phyloP scores from a whole-genome alignment of 2,888 invertebrate genomes.

The Tethea ocularis region DNA sequence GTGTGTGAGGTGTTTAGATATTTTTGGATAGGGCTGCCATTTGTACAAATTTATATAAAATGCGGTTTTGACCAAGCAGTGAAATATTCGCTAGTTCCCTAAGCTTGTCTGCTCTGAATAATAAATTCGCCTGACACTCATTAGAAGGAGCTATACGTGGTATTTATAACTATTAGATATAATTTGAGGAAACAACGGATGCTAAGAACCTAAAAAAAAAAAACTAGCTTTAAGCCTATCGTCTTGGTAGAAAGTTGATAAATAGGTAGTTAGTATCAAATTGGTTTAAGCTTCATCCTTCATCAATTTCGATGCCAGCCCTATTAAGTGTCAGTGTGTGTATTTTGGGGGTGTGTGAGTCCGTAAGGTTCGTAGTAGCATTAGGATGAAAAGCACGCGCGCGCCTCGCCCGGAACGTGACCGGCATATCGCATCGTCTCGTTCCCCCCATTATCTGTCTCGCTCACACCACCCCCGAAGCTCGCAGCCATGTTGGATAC shows the following conservation, averaged over 20 bases:
- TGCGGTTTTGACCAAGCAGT: no score
- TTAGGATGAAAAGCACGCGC: conserved; percentile 81
- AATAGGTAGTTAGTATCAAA: not conserved
- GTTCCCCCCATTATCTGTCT: conserved; percentile 76
- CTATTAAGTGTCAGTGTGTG: conserved; percentile 50
- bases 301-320: conserved; percentile 1
- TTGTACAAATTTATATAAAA: not conserved
- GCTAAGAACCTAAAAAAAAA: not conserved
- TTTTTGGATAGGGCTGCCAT: conserved; percentile 27
- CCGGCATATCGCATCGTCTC: conserved; percentile 79
- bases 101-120: no score
- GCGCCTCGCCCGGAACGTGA: conserved; percentile 81
- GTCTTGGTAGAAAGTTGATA: not conserved
- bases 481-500: conserved; percentile 76
- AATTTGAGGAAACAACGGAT: no score
- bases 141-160: no score
- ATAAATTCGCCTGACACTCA: no score
- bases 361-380: conserved; percentile 68
- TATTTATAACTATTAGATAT: no score
- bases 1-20: conserved; percentile 26
- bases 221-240: not conserved
- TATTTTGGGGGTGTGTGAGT: conserved; percentile 65
- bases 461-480: conserved; percentile 73
- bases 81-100: no score
- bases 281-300: not conserved